Conservation (phyloP, 2,888 invertebrate species). For the Exocentrus adspersus region DNA sequence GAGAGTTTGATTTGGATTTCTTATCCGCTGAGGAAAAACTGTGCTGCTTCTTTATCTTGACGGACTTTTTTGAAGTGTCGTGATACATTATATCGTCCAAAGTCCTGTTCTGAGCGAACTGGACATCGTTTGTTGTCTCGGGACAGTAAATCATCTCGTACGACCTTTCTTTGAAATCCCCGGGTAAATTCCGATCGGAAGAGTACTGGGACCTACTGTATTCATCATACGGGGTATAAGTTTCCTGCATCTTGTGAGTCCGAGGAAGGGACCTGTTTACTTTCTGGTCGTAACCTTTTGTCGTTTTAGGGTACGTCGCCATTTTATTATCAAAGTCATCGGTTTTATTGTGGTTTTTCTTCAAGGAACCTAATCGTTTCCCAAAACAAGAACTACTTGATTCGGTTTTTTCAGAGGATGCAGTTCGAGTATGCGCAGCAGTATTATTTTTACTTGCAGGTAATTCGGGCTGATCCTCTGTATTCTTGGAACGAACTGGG, state of each 20-base stretch:
- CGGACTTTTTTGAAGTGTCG: conserved; percentile 51
- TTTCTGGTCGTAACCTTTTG: conserved; percentile 52
- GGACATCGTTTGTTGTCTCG: conserved; percentile 58
- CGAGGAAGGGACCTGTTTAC: conserved; percentile 59
- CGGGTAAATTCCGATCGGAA: conserved; percentile 26
- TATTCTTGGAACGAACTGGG: conserved; percentile 55
- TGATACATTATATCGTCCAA: conserved; percentile 52
- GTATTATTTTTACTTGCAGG: conserved; percentile 30
- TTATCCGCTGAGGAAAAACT: conserved; percentile 57
- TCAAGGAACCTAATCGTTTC: conserved; percentile 59
- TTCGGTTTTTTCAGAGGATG: conserved; percentile 49
- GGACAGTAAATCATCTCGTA: conserved; percentile 62
- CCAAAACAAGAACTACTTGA: conserved; percentile 60
- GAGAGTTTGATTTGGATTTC: conserved; percentile 64
- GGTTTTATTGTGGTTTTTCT: conserved; percentile 52
- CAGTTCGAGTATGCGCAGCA: conserved; percentile 43
- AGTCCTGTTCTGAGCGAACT: conserved; percentile 60
- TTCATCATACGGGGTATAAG: conserved; percentile 2
- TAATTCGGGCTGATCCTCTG: conserved; percentile 37
- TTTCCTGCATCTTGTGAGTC: conserved; percentile 54
- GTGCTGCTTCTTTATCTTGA: conserved; percentile 56
- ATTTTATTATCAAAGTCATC: conserved; percentile 49
- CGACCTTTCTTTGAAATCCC: conserved; percentile 45
- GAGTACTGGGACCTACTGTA: conserved; percentile 16
- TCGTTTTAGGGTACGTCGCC: conserved; percentile 57